Evolutionary conservation across 1,140 invertebrate species (phyloP), one percentile per base, ranked within the genome.

Genomic region (Galleria mellonella): DNA sequence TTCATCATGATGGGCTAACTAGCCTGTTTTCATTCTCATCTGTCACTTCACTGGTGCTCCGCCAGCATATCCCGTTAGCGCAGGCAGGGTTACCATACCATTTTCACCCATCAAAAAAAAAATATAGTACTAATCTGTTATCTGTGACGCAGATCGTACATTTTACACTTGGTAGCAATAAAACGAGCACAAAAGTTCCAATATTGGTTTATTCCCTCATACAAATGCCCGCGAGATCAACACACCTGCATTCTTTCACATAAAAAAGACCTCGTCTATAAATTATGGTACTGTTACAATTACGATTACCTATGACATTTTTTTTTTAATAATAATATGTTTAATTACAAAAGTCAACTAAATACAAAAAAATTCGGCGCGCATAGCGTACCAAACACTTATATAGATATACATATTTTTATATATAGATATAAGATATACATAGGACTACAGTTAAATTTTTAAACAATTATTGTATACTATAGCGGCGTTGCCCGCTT

Each of bases 321-420:
- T 71, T 54, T 65, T 66, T 64, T 71, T 54, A 66, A 62, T 71
- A 70, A 76, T 79, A 73, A 68, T 69, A 67, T 57, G 67, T 83
- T n/a, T n/a, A 83, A 84, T 84, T 84, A 84, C 81, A 84, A 82
- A 76, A 75, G 69, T 77, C 73, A 84, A 84, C 81, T 84, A 84
- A 84, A 84, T 82, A 84, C 65, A 81, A 77, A 72, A 72, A 63
- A 62, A 38, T 68, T 51, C 64, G 64, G 68, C 67, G 67, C 77
- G 77, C 79, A 82, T 75, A 76, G 79, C 79, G 79, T 51, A 70
- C 73, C 73, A 69, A 72, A 72, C 62, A 60, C 79, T 76, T 76
- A 81, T 68, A 75, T 71, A 64, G 62, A 83, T 73, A 78, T 83
- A 83, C 74, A 81, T 79, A 79, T 67, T 72, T 52, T 37, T 59